Percentiles rank a stretch among this genome's conserved stretches.
phyloP scores from a whole-genome alignment of 2,797 vertebrate species.

The Echeneis naucrates region DNA sequence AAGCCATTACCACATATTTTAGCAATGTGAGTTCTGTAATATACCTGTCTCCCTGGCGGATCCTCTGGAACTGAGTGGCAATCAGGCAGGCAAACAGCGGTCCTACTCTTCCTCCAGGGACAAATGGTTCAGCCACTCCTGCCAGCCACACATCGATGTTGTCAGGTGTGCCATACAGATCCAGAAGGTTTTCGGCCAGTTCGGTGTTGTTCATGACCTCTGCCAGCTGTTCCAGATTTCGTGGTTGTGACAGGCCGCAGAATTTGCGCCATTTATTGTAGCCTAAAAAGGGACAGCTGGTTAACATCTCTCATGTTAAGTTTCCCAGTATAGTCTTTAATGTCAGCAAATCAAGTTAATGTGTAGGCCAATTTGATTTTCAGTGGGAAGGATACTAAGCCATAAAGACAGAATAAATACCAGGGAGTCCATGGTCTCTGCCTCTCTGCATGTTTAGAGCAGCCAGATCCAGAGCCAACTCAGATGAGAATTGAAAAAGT shows the following conservation, averaged over 20 bases:
- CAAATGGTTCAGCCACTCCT: constrained; percentile 86
- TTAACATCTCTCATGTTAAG: background rate
- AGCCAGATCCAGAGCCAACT: constrained; percentile 85
- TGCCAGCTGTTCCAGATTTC: constrained; percentile 69
- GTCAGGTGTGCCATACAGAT: constrained; percentile 83
- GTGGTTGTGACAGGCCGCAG: constrained; percentile 88
- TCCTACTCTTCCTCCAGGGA: constrained; percentile 86
- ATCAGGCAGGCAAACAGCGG: constrained; percentile 90
- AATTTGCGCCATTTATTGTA: constrained; percentile 90
- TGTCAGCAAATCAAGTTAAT: too few species aligned
- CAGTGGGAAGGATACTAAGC: background rate
- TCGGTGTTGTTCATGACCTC: constrained; percentile 74
- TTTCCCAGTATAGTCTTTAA: background rate
- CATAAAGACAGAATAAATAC: constrained; percentile 66
- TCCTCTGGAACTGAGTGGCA: constrained; percentile 86
- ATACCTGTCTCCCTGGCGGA: constrained; percentile 90
- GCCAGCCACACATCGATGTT: constrained; percentile 93
- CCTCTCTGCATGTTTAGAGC: constrained; percentile 90
- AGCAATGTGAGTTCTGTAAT: background rate
- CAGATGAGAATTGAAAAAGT: constrained; percentile 74
- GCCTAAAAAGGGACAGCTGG: constrained; percentile 71
- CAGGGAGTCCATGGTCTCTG: constrained; percentile 90
- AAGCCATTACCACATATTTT: background rate
- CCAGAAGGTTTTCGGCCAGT: constrained; percentile 79
- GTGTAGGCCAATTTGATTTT: background rate